phyloP scores from a whole-genome alignment of 2,797 vertebrate species.

The Alca torda region DNA sequence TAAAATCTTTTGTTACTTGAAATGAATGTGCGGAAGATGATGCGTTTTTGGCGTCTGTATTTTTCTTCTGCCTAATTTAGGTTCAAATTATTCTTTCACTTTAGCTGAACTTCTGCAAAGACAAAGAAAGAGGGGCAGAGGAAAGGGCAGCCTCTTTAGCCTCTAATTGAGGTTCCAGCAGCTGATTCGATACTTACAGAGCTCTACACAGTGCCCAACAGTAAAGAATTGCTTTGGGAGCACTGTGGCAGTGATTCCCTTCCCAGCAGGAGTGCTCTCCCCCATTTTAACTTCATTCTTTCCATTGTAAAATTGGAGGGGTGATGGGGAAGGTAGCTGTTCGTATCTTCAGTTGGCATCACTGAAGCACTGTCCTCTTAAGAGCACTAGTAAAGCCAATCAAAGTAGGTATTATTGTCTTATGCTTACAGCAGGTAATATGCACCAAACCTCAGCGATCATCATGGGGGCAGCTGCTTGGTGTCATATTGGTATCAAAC shows the following conservation, averaged over 20 bases:
- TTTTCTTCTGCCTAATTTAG: background rate
- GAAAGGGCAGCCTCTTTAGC: background rate
- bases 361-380: background rate
- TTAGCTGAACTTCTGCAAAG: background rate
- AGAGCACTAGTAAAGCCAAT: background rate
- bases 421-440: background rate
- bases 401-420: background rate
- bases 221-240: background rate
- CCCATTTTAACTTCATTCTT: background rate
- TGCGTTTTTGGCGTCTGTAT: background rate
- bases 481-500: background rate
- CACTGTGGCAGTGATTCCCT: background rate
- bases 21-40: background rate
- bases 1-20: background rate
- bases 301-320: background rate
- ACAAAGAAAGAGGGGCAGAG: background rate
- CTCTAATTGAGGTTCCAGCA: background rate
- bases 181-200: rapidly evolving
- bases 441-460: background rate
- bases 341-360: rapidly evolving
- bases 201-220: background rate
- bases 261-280: background rate
- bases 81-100: background rate
- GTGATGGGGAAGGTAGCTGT: background rate
- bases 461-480: background rate